Base-by-base conservation (phyloP, 2,797 vertebrate genomes). In the Mus minutoides region DNA sequence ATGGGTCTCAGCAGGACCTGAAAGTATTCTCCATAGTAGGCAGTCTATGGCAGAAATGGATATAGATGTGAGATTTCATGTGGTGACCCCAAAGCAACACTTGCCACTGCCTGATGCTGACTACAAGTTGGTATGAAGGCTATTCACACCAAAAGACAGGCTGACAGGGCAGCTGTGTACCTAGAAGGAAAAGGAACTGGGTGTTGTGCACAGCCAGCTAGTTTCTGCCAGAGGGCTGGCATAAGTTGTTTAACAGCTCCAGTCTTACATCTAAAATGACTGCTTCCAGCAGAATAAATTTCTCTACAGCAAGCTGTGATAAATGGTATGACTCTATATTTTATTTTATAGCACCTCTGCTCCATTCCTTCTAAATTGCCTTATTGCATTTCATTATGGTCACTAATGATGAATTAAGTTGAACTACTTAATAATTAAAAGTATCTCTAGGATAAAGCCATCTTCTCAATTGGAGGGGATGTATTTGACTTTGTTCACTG, bases 401-500 rank as follows among this genome's bases (percentile, higher is more conserved):
- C 78, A 62, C 94, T 97, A 97, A 97, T 97, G 97, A 96, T 96
- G 87, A 97, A 98, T 98, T 97, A 97, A 97, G 96, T 94, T 96
- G 91, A 92, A 91, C 95, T 97, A 89, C 94, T 97, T 97, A 97
- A 98, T 97, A 97, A 98, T 97, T 97, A 97, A 97, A 96, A 95
- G 93, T 96, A 97, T 98, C 91, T 95, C 91, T 97, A 92, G 94
- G 92, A 97, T 91, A 94, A 97, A 97, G 88, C 89, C 94, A 90
- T 97, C 95, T 93, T 96, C 96, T 85, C 85, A 92, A 94, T 92
- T 60, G 84, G 80, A 94, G 80, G 49, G 88, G 94, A 95, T 91
- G 80, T 94, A 73, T 94, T 97, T 94, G 89, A 94, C 84, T 94
- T 96, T 96, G 90, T 95, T 97, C 94, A 88, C 60, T 92, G 84